Percentiles rank a stretch among this genome's conserved stretches.
Conservation (phyloP, 2,888 invertebrate genomes). For the Andrena flavipes region DNA sequence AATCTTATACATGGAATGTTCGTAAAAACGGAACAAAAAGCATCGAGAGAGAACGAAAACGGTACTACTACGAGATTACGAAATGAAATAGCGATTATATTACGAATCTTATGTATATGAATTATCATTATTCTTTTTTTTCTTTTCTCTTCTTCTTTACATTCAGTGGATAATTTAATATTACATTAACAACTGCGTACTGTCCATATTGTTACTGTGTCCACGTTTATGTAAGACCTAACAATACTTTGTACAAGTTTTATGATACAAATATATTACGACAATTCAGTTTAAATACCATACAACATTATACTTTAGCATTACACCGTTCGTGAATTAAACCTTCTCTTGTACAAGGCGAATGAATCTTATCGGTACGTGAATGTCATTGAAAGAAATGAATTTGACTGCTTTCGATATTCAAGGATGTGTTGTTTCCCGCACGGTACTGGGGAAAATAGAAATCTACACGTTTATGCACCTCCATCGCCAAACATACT, state of each 20-base stretch:
- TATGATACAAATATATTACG: constrained; percentile 84
- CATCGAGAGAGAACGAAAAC: constrained; percentile 33
- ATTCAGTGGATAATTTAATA: constrained; percentile 72
- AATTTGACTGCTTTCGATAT: constrained; percentile 64
- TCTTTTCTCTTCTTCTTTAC: constrained; percentile 56
- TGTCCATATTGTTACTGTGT: constrained; percentile 75
- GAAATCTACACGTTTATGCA: constrained; percentile 78
- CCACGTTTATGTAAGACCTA: constrained; percentile 79
- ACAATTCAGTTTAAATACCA: constrained; percentile 76
- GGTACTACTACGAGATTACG: constrained; percentile 47
- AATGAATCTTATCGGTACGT: constrained; percentile 62
- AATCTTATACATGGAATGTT: constrained; percentile 52
- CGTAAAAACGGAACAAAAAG: constrained; percentile 31
- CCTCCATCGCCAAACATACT: constrained; percentile 75
- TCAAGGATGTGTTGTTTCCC: constrained; percentile 49
- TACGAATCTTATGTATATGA: constrained; percentile 62
- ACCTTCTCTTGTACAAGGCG: constrained; percentile 64
- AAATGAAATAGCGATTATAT: constrained; percentile 58
- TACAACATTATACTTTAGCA: constrained; percentile 65
- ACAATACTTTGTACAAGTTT: constrained; percentile 84
- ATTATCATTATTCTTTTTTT: constrained; percentile 46
- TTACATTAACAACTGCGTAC: constrained; percentile 70
- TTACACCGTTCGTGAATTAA: constrained; percentile 56
- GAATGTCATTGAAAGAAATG: constrained; percentile 65
- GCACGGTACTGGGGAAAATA: constrained; percentile 65